Evolutionary conservation across 2,888 invertebrate genomes (phyloP).

Genomic region (Choristoneura rosaceana): DNA sequence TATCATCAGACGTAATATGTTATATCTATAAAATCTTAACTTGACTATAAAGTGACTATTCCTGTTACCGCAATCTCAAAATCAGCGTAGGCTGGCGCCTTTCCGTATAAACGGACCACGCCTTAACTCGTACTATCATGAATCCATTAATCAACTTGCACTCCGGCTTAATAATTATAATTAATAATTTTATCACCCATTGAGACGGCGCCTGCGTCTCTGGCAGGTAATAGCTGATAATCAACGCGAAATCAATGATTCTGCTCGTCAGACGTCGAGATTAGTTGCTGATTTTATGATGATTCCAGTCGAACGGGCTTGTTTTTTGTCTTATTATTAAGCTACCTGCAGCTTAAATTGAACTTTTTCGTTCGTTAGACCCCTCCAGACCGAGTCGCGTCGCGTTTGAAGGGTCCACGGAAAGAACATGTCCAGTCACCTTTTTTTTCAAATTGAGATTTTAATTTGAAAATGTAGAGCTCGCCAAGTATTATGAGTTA

Average conservation of each 20-base stretch:
- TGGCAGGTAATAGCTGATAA: constrained; percentile 29
- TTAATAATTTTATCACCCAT: constrained; percentile 45
- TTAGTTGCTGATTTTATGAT: constrained; percentile 20
- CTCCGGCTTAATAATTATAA: constrained; percentile 42
- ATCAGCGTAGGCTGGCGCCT: constrained; percentile 29
- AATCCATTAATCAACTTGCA: constrained; percentile 41
- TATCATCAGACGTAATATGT: not conserved
- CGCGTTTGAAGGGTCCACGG: too few relatives aligned
- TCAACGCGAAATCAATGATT: constrained; percentile 36
- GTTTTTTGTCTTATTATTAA: too few relatives aligned
- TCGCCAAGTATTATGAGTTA: too few relatives aligned
- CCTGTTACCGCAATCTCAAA: constrained; percentile 17
- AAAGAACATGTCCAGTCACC: too few relatives aligned
- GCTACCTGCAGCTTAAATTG: too few relatives aligned
- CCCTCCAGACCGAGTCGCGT: too few relatives aligned
- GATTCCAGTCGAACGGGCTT: not conserved
- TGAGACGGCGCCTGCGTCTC: constrained; percentile 32
- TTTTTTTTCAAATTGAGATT: too few relatives aligned
- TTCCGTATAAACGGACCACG: constrained; percentile 14
- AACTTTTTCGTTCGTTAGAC: too few relatives aligned
- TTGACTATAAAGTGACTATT: constrained; percentile 20
- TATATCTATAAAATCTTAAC: constrained; percentile 7
- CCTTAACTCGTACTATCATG: constrained; percentile 34
- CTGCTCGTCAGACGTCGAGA: constrained; percentile 14
- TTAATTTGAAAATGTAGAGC: too few relatives aligned